Evolutionary conservation across 2,113 vertebrate genomes (phyloP).

Genomic region (Syrrhaptes paradoxus): DNA sequence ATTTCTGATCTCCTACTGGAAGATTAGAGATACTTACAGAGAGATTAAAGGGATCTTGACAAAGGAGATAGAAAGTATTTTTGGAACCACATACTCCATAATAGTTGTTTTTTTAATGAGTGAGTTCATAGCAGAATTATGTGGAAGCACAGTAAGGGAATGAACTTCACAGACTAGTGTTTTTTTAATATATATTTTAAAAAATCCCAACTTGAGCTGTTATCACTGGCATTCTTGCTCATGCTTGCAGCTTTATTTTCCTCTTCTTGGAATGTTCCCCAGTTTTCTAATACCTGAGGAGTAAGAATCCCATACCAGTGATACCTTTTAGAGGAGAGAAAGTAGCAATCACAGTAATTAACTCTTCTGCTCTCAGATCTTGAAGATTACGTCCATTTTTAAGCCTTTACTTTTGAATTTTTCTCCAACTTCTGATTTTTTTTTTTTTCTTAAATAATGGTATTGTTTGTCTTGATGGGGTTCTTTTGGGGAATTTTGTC

Average conservation of each 20-base stretch:
- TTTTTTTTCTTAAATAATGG: background rate
- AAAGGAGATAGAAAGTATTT: slow-evolving; percentile 22
- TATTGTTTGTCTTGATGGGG: background rate
- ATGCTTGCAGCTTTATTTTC: background rate
- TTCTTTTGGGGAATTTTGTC: background rate
- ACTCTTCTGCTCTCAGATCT: background rate
- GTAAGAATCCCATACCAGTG: background rate
- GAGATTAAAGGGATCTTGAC: slow-evolving; percentile 6
- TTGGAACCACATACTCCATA: background rate
- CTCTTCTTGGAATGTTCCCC: background rate
- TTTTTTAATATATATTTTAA: background rate
- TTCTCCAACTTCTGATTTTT: background rate
- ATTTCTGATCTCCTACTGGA: background rate
- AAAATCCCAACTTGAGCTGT: background rate
- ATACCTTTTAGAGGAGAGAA: background rate
- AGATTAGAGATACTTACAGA: background rate
- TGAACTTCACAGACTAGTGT: background rate
- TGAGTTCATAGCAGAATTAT: background rate
- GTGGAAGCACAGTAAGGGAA: background rate
- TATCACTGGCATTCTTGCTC: background rate
- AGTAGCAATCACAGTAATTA: background rate
- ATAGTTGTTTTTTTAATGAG: background rate
- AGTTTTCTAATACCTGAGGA: background rate
- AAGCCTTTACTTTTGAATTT: background rate
- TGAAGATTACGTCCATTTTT: background rate